Evolutionary conservation across 2,113 vertebrate species (phyloP), one percentile per base, ranked within the genome.

Genomic region (Struthidea cinerea): DNA sequence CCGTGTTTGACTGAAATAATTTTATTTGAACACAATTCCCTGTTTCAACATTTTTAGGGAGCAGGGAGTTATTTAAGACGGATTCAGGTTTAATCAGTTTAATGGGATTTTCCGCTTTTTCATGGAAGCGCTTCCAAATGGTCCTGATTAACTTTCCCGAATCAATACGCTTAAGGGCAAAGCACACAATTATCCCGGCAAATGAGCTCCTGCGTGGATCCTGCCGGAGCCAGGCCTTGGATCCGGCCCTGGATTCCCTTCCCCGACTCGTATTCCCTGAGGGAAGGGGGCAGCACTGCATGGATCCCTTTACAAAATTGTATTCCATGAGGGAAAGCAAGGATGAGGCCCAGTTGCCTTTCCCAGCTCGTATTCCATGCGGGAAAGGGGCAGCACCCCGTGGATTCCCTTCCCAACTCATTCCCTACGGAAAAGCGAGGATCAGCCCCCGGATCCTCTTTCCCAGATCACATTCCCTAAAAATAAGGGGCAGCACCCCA

Each of bases 21-120:
- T 97, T 80, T 97, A 87, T 97, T 97, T 97, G 96, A 97, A 85
- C 67, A 93, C 96, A 89, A 93, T 93, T 79, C 9, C 44, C 96
- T 97, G 80, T 95, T 97, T 97, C 97, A 97, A 97, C 97, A 97
- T 8, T 93, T 97, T 97, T 96, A 96, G 95, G 97, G 96, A 96
- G 94, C 94, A 68, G 74, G 93, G 79, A 68, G 81, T 91, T 95
- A 96, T 96, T 97, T 95, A 93, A 96, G 95, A 64, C 61, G 94
- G 96, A 96, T 96, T 96, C 96, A 64, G 90, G 90, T 97, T 96
- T 96, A 97, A 97, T 97, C 97, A 93, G 73, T 97, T 96, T 97
- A 97, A 97, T 97, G 92, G 95, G 92, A 96, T 96, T 97, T 93
- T 74, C 39, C 65, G 86, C 87, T 94, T 96, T 94, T 94, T 94